phyloP scores from a whole-genome alignment of 1,140 invertebrate species.

The Stegodyphus mimosarum region DNA sequence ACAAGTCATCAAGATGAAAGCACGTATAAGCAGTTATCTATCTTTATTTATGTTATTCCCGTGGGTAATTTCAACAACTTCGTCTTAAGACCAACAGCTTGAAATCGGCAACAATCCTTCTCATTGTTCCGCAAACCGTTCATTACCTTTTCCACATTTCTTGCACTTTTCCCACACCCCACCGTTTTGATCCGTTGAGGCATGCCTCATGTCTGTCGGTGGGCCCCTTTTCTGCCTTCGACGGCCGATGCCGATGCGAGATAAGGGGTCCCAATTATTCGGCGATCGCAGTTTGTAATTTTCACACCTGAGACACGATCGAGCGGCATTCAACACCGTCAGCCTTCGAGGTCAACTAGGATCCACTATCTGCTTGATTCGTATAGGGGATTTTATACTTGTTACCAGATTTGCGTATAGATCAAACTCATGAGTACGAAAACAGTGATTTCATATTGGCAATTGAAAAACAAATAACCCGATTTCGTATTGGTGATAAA shows the following conservation, averaged over 20 bases:
- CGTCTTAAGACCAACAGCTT: not conserved
- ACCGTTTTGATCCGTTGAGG: slow-evolving; percentile 22
- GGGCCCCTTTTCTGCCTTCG: not conserved
- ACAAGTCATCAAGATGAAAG: too few species aligned
- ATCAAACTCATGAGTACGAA: too few species aligned
- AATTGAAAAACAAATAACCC: too few species aligned
- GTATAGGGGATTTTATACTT: too few species aligned
- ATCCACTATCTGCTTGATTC: not conserved
- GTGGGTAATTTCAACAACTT: not conserved
- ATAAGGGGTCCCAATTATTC: slow-evolving; percentile 48
- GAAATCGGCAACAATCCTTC: not conserved
- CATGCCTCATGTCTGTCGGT: not conserved
- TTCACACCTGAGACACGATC: slow-evolving; percentile 55
- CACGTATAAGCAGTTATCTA: too few species aligned
- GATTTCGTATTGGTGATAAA: too few species aligned
- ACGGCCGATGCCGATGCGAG: slow-evolving; percentile 30
- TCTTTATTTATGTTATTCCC: too few species aligned
- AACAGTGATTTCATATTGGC: too few species aligned
- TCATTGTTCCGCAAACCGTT: slow-evolving; percentile 1
- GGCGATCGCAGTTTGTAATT: slow-evolving; percentile 51
- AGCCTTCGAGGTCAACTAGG: slow-evolving; percentile 34
- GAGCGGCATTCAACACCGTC: not conserved
- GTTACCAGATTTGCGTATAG: too few species aligned
- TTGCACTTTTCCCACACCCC: slow-evolving; percentile 20
- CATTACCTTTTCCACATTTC: slow-evolving; percentile 11